These are phyloP conservation scores for Ceuthmochares aereus DNA, from an alignment of 2,113 vertebrate species.

Conservation along the genomic window DNA sequence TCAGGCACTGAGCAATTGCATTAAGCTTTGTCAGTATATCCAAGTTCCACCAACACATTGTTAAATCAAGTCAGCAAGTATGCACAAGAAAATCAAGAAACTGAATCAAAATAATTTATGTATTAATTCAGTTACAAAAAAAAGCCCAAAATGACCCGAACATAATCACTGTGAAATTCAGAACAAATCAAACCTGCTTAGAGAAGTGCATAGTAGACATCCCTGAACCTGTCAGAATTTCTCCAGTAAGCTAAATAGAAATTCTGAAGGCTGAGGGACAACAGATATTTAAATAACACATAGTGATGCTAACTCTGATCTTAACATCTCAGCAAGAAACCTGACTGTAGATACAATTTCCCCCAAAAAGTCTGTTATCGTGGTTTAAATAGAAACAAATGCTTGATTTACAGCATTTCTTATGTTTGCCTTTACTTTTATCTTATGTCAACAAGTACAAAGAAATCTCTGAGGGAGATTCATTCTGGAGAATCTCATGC, in stretches of 20 bases:
- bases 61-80: not conserved
- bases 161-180: not conserved
- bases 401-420: not conserved
- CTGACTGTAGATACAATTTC: not conserved
- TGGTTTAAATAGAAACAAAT: not conserved
- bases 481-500: not conserved
- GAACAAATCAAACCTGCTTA: not conserved
- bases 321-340: not conserved
- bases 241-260: not conserved
- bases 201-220: not conserved
- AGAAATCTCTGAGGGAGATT: not conserved
- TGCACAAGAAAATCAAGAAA: not conserved
- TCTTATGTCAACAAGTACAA: not conserved
- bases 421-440: not conserved
- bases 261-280: not conserved
- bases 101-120: not conserved
- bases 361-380: not conserved
- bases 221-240: not conserved
- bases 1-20: not conserved
- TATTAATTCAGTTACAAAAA: not conserved
- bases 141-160: not conserved
- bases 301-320: not conserved
- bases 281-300: not conserved
- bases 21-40: not conserved
- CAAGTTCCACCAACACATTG: not conserved